These are phyloP conservation scores for Myotis lucifugus DNA, from an alignment of 2,113 vertebrate species.

Conservation along the genomic window DNA sequence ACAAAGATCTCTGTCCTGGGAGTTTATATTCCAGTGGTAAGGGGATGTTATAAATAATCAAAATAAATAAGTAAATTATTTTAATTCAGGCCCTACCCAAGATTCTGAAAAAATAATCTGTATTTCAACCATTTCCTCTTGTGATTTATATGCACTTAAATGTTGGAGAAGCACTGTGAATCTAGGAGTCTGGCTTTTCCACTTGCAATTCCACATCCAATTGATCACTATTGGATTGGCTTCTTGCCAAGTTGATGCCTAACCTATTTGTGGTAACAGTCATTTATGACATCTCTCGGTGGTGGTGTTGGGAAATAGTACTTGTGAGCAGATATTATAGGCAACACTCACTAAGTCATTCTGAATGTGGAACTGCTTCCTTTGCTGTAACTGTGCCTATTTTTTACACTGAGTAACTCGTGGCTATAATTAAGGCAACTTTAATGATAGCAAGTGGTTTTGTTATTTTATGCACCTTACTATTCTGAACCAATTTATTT, in stretches of 20 bases:
- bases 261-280: neutral
- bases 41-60: neutral
- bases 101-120: neutral
- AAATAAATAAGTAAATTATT: neutral
- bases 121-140: neutral
- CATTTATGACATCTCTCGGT: neutral
- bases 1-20: neutral
- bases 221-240: neutral
- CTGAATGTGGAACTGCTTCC: neutral
- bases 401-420: neutral
- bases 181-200: neutral
- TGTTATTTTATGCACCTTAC: conserved; percentile 36
- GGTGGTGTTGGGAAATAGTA: neutral
- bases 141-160: neutral
- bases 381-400: neutral
- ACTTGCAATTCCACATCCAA: neutral
- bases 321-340: neutral
- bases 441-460: conserved; percentile 44
- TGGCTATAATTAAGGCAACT: conserved; percentile 50
- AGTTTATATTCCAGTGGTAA: neutral
- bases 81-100: neutral
- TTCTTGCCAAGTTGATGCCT: neutral
- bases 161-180: neutral
- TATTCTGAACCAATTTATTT: conserved; percentile 58
- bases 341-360: neutral